Evolutionary conservation across 2,888 invertebrate species (phyloP), one percentile per base, ranked within the genome.

Genomic region (Agonopterix heracliana): DNA sequence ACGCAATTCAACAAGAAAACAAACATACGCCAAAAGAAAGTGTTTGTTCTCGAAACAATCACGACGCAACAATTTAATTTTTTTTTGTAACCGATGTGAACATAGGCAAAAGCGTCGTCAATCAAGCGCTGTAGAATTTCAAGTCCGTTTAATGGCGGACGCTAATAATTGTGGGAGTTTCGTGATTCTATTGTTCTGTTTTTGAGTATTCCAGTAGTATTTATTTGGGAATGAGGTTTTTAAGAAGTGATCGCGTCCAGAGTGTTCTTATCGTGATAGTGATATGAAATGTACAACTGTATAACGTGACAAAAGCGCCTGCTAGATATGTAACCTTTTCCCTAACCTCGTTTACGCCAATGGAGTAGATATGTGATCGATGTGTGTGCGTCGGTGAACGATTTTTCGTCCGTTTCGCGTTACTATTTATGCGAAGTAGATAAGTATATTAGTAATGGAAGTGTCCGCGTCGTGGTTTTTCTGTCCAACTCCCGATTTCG

Each of bases 291-390:
- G 84, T 78, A 79, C 71, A 67, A 75, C 76, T 81, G 78, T 79
- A 78, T 78, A 80, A 73, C 77, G 83, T 85, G 85, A 89, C 85
- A 81, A 84, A 91, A 91, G 90, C 84, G 81, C 74, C 75, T 74
- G 78, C 80, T 79, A 85, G 90, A 91, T 90, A 90, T 90, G 90
- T 90, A 90, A 91, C 91, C 91, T 91, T 91, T 91, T 91, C 91
- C 91, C 91, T 92, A 92, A 92, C 92, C 92, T 92, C 92, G 91
- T 91, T 92, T 91, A 91, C 91, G 91, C 91, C 91, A 92, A 91
- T 92, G 91, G 90, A 91, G 91, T 92, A 91, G 92, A 91, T 91
- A 92, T 90, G 90, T 91, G 92, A 92, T 91, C 91, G 90, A 91
- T 92, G 92, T 91, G 85, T 90, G 91, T 91, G 90, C 91, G 90